These are phyloP conservation scores for Gallinago paraguaiae DNA, from an alignment of 2,113 vertebrate species.

Conservation along the genomic window DNA sequence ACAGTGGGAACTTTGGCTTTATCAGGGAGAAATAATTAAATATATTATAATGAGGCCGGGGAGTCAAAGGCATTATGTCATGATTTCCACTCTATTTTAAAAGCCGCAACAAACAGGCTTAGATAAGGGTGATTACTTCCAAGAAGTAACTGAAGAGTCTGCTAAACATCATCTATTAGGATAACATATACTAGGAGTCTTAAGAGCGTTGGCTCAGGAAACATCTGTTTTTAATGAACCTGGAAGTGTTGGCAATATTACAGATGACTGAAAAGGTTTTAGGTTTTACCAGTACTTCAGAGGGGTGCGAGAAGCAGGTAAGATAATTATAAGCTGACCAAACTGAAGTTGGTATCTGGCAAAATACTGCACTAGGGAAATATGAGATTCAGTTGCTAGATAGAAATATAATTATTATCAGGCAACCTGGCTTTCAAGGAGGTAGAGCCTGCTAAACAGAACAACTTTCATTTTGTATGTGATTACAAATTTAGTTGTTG, in stretches of 20 bases:
- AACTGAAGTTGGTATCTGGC: background rate
- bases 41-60: background rate
- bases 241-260: background rate
- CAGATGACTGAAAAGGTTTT: background rate
- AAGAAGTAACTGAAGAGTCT: background rate
- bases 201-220: background rate
- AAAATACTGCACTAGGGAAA: background rate
- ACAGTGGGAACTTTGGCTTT: background rate
- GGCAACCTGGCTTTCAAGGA: background rate
- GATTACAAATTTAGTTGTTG: background rate
- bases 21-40: background rate
- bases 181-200: background rate
- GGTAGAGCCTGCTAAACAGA: background rate
- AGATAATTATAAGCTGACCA: background rate
- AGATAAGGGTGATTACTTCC: conserved; percentile 14
- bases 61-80: background rate
- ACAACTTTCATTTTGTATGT: background rate
- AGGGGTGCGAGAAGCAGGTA: background rate
- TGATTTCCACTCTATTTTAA: conserved; percentile 7
- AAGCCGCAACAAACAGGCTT: background rate
- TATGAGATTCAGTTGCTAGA: background rate
- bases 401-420: background rate
- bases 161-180: conserved; percentile 10
- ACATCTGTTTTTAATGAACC: conserved; percentile 13
- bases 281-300: background rate